Evolutionary conservation across 2,797 vertebrate species (phyloP), one percentile per base, ranked within the genome.

Genomic region (Peromyscus melanophrys): DNA sequence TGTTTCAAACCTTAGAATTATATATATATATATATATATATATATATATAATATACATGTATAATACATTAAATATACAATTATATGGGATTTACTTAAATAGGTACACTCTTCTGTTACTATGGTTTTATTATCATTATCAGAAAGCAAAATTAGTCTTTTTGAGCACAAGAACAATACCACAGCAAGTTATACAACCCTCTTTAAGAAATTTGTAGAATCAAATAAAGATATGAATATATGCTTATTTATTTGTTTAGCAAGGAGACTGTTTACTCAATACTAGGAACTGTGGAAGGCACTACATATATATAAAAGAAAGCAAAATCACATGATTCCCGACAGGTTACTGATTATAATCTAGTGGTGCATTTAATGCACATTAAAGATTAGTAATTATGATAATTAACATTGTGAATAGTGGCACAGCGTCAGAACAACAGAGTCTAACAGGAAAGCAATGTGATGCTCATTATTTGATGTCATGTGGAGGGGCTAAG

Each of bases 351-450:
- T 87, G 14, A 78, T 89, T 93, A 37, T 87, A 90, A 94, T 90
- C 31, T 82, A 89, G 76, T 91, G 34, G 63, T 34, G 4, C 17
- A 69, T 84, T 95, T 92, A 87, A 84, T 49, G 85, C 6, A 93
- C n/a, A 90, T 81, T 87, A 75, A 80, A 95, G 37, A 92, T 90
- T 67, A 95, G 80, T 65, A 85, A 91, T 92, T 71, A 84, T 59
- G 75, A 82, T 49, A 84, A 89, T 78, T 90, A 84, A 91, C 78
- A 71, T 40, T 82, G 55, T 91, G 55, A 93, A 57, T 75, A 82
- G 19, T 75, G 67, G 57, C 55, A 89, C 52, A 14, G 75, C 34
- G 4, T 93, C 52, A 96, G 87, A 46, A 85, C 17, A 91, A 29
- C 34, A 92, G 37, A 34, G 13, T 86, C 71, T 93, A 52, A 86